A percentile compares a stretch with the other conserved stretches of the same genome.
Evolutionary conservation across 2,797 vertebrate species (phyloP).

Genomic region (Hoplostethus mediterraneus): DNA sequence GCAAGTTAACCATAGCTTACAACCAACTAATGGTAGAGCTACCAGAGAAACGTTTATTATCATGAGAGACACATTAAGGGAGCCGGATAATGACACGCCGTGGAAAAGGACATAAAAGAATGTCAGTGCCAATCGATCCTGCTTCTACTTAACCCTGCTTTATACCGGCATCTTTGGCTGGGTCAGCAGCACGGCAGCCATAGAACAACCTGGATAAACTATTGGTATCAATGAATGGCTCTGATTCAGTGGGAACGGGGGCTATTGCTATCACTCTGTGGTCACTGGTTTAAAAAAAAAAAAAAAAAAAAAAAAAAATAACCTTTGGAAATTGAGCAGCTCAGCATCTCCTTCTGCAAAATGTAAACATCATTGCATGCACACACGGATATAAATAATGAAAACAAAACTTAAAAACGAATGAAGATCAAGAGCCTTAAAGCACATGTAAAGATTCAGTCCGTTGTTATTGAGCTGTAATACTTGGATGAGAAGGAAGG

Average conservation of each 20-base stretch:
- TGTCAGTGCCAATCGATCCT: too few species aligned
- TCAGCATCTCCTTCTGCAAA: constrained; percentile 53
- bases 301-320: constrained; percentile 9
- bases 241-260: background rate
- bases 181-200: too few species aligned
- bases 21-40: too few species aligned
- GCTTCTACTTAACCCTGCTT: too few species aligned
- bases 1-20: too few species aligned
- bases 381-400: constrained; percentile 78
- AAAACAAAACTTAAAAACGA: constrained; percentile 34
- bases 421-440: constrained; percentile 32
- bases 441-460: constrained; percentile 44
- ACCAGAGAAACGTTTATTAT: too few species aligned
- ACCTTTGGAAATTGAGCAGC: constrained; percentile 57
- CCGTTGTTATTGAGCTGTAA: constrained; percentile 15
- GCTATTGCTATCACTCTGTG: constrained; percentile 1
- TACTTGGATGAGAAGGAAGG: constrained; percentile 4
- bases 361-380: constrained; percentile 81
- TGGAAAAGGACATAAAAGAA: too few species aligned
- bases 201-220: background rate
- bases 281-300: constrained; percentile 12
- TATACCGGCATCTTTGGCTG: too few species aligned
- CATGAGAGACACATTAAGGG: too few species aligned
- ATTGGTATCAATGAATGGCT: background rate
- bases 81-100: too few species aligned